Conservation (phyloP, 2,888 invertebrate genomes). For the Lithophane socia region DNA sequence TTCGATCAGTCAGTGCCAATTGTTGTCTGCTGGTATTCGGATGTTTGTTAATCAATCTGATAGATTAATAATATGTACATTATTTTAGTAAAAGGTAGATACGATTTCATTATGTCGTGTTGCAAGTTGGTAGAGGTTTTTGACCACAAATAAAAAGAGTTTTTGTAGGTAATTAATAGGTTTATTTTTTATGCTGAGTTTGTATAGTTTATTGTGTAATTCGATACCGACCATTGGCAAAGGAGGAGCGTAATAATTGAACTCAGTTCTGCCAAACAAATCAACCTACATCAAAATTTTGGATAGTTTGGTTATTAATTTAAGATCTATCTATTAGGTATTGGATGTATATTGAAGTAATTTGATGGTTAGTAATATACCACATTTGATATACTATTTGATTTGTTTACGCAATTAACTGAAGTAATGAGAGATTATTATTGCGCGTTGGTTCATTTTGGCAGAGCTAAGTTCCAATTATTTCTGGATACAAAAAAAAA, state of each 20-base stretch:
- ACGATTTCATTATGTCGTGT: background rate
- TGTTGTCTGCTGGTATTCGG: constrained; percentile 12
- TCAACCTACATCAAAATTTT: no score
- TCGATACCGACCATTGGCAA: background rate
- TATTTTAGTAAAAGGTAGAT: background rate
- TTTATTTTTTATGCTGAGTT: background rate
- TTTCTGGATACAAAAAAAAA: background rate
- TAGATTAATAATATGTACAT: constrained; percentile 32
- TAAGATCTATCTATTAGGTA: background rate
- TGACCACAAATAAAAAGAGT: background rate
- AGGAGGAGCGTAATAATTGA: no score
- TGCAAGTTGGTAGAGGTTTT: background rate
- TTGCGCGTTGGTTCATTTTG: background rate
- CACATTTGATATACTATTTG: background rate
- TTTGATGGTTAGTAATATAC: background rate
- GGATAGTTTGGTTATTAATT: no score
- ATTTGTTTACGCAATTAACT: background rate
- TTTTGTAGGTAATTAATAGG: background rate
- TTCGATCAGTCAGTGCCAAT: constrained; percentile 33
- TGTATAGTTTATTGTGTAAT: background rate
- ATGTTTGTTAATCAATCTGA: constrained; percentile 42
- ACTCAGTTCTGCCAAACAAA: no score
- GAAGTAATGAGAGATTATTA: background rate
- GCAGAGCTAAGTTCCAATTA: background rate
- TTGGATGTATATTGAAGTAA: background rate